Base-by-base conservation (phyloP, 2,888 invertebrate genomes). In the Cylindroiulus punctatus region DNA sequence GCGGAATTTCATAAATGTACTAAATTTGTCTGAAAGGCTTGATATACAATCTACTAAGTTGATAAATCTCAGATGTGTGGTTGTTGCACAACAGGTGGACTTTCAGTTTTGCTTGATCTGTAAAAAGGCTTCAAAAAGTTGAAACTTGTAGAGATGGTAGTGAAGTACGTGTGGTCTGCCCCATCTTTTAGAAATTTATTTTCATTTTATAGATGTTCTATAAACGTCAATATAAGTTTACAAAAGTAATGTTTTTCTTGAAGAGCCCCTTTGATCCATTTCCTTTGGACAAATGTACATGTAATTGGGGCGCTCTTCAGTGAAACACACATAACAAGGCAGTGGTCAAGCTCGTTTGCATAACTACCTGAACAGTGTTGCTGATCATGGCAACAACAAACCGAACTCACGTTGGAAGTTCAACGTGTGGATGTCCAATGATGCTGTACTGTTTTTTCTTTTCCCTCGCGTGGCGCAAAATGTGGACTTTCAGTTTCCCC, bases 401-500 rank as follows among this genome's bases (percentile, higher is more conserved):
- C 1, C 0, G 30, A 76, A 30, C 30, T 76, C 30, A 76, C 76
- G 76, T 30, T 14, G 26, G 12, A 26, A 76, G 76, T 14, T 30
- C 30, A 14, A 26, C 17, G 76, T 76, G 76, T 26, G 14, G 10
- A 30, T 26, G 76, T 14, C 76, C 76, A 76, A 76, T 76, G 22
- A 76, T 76, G 30, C 76, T 76, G 76, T 76, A 76, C 30, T 76
- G 76, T 76, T 76, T 76, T 81, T 89, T 90, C 57, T 89, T 86
- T 85, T 89, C 89, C 8, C 89, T 88, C 7, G 57, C 40, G 86
- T 90, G 90, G 82, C 89, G 88, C 87, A 89, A 88, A 76, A 89
- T 86, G 88, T 90, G 90, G 57, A 89, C 89, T 36, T 88, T 88
- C 14, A 90, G 87, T 52, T 90, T 85, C 84, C 90, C 89, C 81